Base-by-base conservation (phyloP, 2,888 invertebrate genomes). In the Strigamia transsilvanica region DNA sequence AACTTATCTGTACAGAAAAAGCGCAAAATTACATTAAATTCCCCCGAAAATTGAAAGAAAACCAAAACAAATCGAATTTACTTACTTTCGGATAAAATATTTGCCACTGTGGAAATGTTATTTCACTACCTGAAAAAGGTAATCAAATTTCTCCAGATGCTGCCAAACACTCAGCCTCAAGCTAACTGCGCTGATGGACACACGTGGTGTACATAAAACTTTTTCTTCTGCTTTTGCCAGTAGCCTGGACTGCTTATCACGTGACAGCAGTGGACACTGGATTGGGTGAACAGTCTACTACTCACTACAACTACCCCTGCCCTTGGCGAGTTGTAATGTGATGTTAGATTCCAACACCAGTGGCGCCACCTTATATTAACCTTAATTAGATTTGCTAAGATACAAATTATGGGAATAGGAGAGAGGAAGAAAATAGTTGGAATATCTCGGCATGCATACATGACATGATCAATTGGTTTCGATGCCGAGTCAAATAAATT, bases 201-300 rank as follows among this genome's bases (percentile, higher is more conserved):
- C 73, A 73, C 73, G 73, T 73, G 73, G 73, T 73, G 10, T 73
- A 27, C 73, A 73, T 73, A 73, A 73, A 73, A 32, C 32, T 27
- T 73, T 56, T 56, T 56, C 56, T 73, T 73, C 73, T 32, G 61
- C 73, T 73, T 56, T 56, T 73, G 73, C 27, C 73, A 73, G 73
- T 32, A 73, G 73, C 32, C 32, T 73, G 73, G 32, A 73, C 73
- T 66, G 61, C 61, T 23, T 73, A 73, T 73, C 73, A 73, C 73
- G 73, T 73, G 73, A 73, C 32, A n/a, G n/a, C 73, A 73, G 73
- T 73, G 73, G 73, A 73, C 73, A 73, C 10, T 73, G 73, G 73
- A 73, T 73, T 73, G 73, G 73, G 73, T 73, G 73, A 32, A 73
- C 73, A 73, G 73, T 73, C 73, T 73, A 27, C 73, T 73, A 73